Evolutionary conservation across 1,140 invertebrate species (phyloP), one percentile per base, ranked within the genome.

Genomic region (Drosophila hydei): DNA sequence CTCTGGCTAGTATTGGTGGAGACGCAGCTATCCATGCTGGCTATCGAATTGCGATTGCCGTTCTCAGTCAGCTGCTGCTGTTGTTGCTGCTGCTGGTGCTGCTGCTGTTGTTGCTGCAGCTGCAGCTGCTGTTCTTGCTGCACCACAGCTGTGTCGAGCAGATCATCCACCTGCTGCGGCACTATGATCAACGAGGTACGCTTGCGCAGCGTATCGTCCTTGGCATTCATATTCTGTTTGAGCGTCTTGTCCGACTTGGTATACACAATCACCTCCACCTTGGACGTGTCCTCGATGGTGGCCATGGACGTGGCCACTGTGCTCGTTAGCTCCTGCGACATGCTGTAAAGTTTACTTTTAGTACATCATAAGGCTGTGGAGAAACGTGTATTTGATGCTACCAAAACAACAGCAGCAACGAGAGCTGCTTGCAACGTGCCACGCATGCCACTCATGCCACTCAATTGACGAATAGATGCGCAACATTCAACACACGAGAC

Each of bases 121-220:
- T 47, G 36, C 11, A 19, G 3, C 18, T 70, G 40, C 27, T 33
- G 11, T 25, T 67, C 38, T 3, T 58, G 25, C 9, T 78, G 60
- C 12, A 14, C 23, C 1, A 7, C n/a, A 12, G 40, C 40, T 9
- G 16, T 25, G 1, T 52, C 63, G 2, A 47, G 19, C 19, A 48
- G 9, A 7, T 54, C 77, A 1, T 80, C 72, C 65, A 84, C 77
- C 63, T 80, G 79, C 50, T 90, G 89, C 45, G 90, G 90, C 72
- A 91, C 90, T 23, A 91, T 91, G 12, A 88, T 91, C n/a, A 91
- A 38, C 45, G 91, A 91, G 42, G 91, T 91, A 11, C 91, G 89
- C 55, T 91, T 91, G 12, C 89, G 48, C n/a, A 89, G 8, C n/a
- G 89, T 77, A n/a, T 91, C 91, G 62, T 91, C 89, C 77, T 88